Conservation (phyloP, 2,797 vertebrate genomes). For the Sphenopsis melanotis region DNA sequence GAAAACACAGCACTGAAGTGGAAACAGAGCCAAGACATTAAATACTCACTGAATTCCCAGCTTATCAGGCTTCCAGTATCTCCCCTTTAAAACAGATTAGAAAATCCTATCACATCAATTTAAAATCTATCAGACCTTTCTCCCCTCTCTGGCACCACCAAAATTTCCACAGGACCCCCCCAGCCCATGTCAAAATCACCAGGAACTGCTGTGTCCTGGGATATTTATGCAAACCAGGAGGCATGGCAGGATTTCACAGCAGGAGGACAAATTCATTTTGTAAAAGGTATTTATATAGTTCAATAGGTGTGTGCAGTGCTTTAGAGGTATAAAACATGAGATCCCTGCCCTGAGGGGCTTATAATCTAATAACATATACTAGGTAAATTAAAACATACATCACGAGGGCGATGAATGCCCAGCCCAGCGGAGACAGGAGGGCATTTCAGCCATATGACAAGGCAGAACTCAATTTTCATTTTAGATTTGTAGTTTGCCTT, state of each 20-base stretch:
- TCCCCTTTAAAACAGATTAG: background rate
- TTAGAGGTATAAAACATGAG: slow-evolving; percentile 64
- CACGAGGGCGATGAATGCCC: slow-evolving; percentile 42
- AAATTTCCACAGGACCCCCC: background rate
- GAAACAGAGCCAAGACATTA: background rate
- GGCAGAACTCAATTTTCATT: slow-evolving; percentile 69
- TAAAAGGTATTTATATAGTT: slow-evolving; percentile 68
- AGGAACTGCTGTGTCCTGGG: background rate
- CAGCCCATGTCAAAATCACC: background rate
- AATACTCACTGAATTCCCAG: background rate
- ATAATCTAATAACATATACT: slow-evolving; percentile 66
- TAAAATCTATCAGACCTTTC: background rate
- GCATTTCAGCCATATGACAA: slow-evolving; percentile 61
- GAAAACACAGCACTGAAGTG: background rate
- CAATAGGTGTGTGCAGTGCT: slow-evolving; percentile 64
- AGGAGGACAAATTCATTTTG: slow-evolving; percentile 67
- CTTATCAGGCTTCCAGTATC: background rate
- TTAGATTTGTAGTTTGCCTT: slow-evolving; percentile 68
- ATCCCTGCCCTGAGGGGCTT: slow-evolving; percentile 58
- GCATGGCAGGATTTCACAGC: slow-evolving; percentile 61
- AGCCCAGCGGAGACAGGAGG: slow-evolving; percentile 32
- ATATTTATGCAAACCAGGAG: slow-evolving; percentile 60
- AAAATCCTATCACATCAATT: background rate
- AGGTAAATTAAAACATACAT: slow-evolving; percentile 68
- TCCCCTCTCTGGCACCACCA: background rate